phyloP scores from a whole-genome alignment of 2,113 vertebrate genomes.

The Mustelus asterias region DNA sequence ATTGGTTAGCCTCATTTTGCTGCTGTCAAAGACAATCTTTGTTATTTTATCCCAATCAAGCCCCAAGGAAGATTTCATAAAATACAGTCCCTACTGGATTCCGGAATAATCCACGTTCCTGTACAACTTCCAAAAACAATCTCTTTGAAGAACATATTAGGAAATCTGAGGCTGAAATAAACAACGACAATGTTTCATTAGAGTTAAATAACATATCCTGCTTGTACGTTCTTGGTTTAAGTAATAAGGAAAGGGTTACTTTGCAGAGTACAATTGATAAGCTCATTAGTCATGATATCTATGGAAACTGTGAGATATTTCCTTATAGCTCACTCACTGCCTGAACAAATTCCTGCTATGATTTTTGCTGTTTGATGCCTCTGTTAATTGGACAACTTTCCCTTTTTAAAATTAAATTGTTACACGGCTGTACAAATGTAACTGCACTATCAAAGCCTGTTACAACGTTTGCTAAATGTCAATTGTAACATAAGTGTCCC shows the following conservation, averaged over 20 bases:
- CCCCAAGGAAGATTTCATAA: slow-evolving; percentile 41
- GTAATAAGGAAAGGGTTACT: not conserved
- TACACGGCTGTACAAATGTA: slow-evolving; percentile 76
- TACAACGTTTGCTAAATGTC: slow-evolving; percentile 39
- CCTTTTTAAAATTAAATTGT: slow-evolving; percentile 50
- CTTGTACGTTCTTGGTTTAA: not conserved
- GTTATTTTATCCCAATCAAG: slow-evolving; percentile 47
- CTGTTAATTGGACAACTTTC: slow-evolving; percentile 81
- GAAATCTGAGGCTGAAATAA: slow-evolving; percentile 25
- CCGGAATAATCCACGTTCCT: slow-evolving; percentile 40
- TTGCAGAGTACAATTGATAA: slow-evolving; percentile 44
- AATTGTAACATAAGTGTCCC: slow-evolving; percentile 59
- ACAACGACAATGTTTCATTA: not conserved
- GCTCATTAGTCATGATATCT: slow-evolving; percentile 78
- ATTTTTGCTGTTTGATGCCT: slow-evolving; percentile 73
- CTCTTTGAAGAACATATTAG: slow-evolving; percentile 35
- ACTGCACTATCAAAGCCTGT: slow-evolving; percentile 40
- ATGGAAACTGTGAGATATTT: slow-evolving; percentile 52
- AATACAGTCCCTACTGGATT: slow-evolving; percentile 43
- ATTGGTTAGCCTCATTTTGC: slow-evolving; percentile 68
- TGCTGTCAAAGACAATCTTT: slow-evolving; percentile 63
- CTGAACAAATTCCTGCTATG: slow-evolving; percentile 61
- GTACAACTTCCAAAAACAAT: slow-evolving; percentile 40
- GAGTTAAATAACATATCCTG: not conserved
- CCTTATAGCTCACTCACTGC: slow-evolving; percentile 58